Evolutionary conservation across 2,797 vertebrate genomes (phyloP), one percentile per base, ranked within the genome.

Genomic region (Hydrolagus colliei): DNA sequence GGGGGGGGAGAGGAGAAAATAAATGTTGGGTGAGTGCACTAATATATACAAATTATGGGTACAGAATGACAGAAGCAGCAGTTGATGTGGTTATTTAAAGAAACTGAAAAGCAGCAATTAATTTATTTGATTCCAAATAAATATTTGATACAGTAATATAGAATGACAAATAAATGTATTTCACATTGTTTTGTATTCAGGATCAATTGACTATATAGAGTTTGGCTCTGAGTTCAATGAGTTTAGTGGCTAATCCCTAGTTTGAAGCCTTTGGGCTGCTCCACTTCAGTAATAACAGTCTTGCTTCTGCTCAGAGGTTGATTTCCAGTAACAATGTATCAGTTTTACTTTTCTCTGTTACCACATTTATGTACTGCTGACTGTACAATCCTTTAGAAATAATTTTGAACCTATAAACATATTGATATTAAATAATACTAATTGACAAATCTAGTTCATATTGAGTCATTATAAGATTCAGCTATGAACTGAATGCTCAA

Each of bases 101-200:
- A 52, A 52, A 52, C 3, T 52, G 41, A 52, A 52, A 52, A 52
- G 41, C 41, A 52, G 41, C 3, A 62, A 8, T 27, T 22, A 41
- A 76, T 27, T 62, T 22, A 5, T 61, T 78, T 27, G 12, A 14
- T 0, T 80, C n/a, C 62, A 65, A 63, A 27, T 9, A 79, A 76
- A 59, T 62, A 14, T 67, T 67, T 67, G 78, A 67, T 27, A 67
- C 14, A 27, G 13, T 80, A 22, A 67, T 80, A 65, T 12, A 32
- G 78, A 80, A 65, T 80, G 78, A 67, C 14, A 67, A 80, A 35
- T 80, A 7, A 62, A 80, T 80, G 32, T 13, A 62, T 80, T 80
- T 67, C 78, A 14, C 62, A 63, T 12, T 65, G 27, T 32, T 80
- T 9, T 65, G 16, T 67, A 16, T 67, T 41, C 22, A 20, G 27